Percentiles rank a stretch among this genome's conserved stretches.
phyloP scores from a whole-genome alignment of 1,140 invertebrate species.

The Sarcophaga bullata region DNA sequence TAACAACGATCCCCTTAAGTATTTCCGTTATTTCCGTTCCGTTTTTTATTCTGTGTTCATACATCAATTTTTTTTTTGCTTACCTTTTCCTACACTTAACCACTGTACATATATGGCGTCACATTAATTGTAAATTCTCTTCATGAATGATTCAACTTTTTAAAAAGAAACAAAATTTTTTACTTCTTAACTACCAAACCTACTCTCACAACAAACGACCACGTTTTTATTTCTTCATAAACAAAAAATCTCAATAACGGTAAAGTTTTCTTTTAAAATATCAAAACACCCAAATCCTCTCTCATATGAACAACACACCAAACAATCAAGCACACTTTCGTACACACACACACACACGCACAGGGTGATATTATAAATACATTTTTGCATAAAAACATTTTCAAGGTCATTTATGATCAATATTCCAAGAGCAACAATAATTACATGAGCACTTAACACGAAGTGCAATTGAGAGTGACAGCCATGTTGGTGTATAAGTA shows the following conservation, averaged over 20 bases:
- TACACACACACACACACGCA: background rate
- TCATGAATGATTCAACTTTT: conserved; percentile 3
- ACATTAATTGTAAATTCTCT: background rate
- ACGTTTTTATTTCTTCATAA: background rate
- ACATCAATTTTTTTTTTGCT: background rate
- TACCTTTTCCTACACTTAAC: background rate
- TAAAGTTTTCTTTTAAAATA: background rate
- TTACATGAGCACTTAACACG: background rate
- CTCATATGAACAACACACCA: background rate
- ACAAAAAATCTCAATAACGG: background rate
- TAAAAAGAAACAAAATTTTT: background rate
- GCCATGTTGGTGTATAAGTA: too few relatives aligned
- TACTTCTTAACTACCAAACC: background rate
- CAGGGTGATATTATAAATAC: background rate
- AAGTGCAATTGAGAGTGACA: conserved; percentile 13
- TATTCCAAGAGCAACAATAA: conserved; percentile 4
- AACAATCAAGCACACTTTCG: background rate
- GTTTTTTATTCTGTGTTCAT: background rate
- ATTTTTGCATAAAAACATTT: conserved; percentile 2
- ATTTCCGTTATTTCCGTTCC: background rate
- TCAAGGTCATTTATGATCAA: conserved; percentile 10
- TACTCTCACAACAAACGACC: background rate
- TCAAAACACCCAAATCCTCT: background rate
- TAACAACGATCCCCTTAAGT: too few relatives aligned
- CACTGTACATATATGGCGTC: background rate